phyloP scores from a whole-genome alignment of 2,113 vertebrate species.

The Terrapene triunguis region DNA sequence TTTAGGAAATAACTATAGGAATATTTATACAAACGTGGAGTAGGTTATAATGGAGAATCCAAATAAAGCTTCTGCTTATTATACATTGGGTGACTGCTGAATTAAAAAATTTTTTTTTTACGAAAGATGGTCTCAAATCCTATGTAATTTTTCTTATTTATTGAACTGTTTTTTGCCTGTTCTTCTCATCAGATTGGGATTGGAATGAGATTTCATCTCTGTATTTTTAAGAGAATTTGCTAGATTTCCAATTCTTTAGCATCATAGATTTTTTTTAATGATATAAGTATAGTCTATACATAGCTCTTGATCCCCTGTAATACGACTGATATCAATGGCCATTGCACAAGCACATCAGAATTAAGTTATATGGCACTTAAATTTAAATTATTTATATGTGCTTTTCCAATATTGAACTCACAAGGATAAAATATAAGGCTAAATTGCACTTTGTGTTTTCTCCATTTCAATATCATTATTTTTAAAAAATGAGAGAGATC shows the following conservation, averaged over 20 bases:
- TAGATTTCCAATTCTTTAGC: background rate
- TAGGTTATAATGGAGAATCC: background rate
- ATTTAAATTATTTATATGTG: background rate
- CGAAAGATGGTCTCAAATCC: background rate
- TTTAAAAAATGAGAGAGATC: background rate
- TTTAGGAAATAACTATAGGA: background rate
- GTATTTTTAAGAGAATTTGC: background rate
- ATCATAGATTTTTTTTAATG: background rate
- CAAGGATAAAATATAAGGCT: background rate
- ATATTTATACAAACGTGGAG: background rate
- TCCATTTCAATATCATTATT: background rate
- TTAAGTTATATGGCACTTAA: background rate
- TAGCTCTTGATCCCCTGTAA: background rate
- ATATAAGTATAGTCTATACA: background rate
- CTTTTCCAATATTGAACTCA: background rate
- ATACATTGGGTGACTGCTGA: background rate
- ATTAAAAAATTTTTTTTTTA: background rate
- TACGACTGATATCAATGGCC: background rate
- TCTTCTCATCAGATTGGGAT: background rate
- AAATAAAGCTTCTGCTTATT: background rate
- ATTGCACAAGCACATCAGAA: background rate
- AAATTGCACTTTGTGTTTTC: background rate
- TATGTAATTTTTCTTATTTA: background rate
- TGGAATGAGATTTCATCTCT: background rate
- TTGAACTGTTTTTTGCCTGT: background rate